A percentile compares a stretch with the other conserved stretches of the same genome.
Evolutionary conservation across 1,140 invertebrate genomes (phyloP).

Genomic region (Triops longicaudatus): DNA sequence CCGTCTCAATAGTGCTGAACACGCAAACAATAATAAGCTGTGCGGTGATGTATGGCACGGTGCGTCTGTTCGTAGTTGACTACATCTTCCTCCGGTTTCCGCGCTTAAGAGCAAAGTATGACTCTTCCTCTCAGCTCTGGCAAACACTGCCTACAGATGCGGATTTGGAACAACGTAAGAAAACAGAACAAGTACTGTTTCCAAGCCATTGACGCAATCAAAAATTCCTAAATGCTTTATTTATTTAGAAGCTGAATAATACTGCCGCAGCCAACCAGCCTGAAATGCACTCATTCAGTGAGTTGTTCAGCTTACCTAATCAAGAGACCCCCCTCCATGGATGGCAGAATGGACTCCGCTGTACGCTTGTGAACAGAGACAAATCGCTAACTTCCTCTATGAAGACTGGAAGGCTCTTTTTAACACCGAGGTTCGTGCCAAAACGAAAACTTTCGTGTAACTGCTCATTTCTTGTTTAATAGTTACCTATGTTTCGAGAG

Average conservation of each 20-base stretch:
- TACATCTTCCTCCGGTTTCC: constrained; percentile 41
- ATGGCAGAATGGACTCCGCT: constrained; percentile 39
- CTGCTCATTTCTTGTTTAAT: constrained; percentile 31
- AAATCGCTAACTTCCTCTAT: constrained; percentile 41
- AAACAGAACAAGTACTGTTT: constrained; percentile 23
- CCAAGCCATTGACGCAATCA: neutral
- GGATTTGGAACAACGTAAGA: constrained; percentile 37
- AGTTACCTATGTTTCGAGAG: constrained; percentile 45
- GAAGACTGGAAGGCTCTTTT: constrained; percentile 42
- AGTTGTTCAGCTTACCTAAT: constrained; percentile 24
- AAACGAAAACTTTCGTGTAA: neutral
- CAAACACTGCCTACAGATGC: constrained; percentile 40
- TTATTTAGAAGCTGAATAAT: constrained; percentile 21
- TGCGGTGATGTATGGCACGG: constrained; percentile 35
- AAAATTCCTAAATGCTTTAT: neutral
- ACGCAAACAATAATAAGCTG: constrained; percentile 35
- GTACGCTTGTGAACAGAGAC: constrained; percentile 42
- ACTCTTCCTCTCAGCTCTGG: constrained; percentile 39
- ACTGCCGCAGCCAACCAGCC: constrained; percentile 17
- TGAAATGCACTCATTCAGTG: constrained; percentile 22
- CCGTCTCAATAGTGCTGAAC: constrained; percentile 36
- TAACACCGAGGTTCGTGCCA: constrained; percentile 40
- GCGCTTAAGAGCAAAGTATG: constrained; percentile 40
- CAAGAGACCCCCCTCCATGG: constrained; percentile 23
- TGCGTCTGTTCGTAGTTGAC: constrained; percentile 42